Percentiles rank a stretch among this genome's conserved stretches.
Evolutionary conservation across 92 coral and sea anemone species (phyloP).

Genomic region (Scolanthus callimorphus): DNA sequence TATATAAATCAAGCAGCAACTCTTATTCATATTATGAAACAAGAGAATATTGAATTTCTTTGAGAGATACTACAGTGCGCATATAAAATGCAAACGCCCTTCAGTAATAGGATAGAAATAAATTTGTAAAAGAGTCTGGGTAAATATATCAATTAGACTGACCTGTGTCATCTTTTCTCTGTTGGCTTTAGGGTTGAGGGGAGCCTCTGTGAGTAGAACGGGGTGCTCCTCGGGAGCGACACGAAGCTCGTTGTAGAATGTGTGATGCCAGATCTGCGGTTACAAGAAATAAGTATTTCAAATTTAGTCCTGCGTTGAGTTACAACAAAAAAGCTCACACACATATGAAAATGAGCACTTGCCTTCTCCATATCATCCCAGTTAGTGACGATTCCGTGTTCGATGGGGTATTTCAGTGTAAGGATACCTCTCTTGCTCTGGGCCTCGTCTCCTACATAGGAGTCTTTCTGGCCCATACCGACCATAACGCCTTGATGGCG

Average conservation of each 20-base stretch:
- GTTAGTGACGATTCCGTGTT: constrained; percentile 98
- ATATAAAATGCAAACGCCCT: too few species aligned
- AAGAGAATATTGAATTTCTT: too few species aligned
- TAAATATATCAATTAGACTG: too few species aligned
- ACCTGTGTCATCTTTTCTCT: constrained; percentile 99
- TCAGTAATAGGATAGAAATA: too few species aligned
- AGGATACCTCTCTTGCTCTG: constrained; percentile 99
- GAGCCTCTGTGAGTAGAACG: constrained; percentile 94
- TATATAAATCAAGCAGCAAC: too few species aligned
- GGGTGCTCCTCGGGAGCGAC: constrained; percentile 99
- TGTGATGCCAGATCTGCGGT: constrained; percentile 99
- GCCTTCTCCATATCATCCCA: constrained; percentile 99
- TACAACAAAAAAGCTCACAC: too few species aligned
- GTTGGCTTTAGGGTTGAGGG: constrained; percentile 98
- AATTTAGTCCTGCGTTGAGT: too few species aligned
- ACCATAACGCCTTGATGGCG: constrained; percentile 99
- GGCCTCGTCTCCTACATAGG: constrained; percentile 99
- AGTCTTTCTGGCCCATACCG: constrained; percentile 99
- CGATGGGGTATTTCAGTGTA: constrained; percentile 98
- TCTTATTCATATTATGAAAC: too few species aligned
- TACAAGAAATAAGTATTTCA: too few species aligned
- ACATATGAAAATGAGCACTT: too few species aligned
- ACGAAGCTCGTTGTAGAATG: constrained; percentile 96
- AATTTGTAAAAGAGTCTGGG: too few species aligned
- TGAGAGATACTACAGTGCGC: too few species aligned